Conservation (phyloP, 2,888 invertebrate species). For the Neria commutata region DNA sequence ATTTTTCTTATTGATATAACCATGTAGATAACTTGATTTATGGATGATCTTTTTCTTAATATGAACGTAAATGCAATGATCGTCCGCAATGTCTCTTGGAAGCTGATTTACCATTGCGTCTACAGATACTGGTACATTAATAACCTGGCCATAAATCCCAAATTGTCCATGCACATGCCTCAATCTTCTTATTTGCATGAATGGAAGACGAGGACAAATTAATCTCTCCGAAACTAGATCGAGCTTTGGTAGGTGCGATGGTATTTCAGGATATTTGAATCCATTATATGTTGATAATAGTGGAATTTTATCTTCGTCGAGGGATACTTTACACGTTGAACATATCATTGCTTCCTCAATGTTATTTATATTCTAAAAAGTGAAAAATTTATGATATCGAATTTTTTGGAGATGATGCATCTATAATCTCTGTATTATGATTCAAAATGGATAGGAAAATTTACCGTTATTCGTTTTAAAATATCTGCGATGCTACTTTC, state of each 20-base stretch:
- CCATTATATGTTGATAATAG: conserved; percentile 3
- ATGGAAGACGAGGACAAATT: conserved; percentile 21
- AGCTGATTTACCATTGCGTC: conserved; percentile 50
- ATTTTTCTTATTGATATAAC: conserved; percentile 9
- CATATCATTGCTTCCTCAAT: not conserved
- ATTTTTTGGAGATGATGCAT: too few relatives aligned
- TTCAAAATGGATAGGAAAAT: too few relatives aligned
- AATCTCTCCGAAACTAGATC: conserved; percentile 20
- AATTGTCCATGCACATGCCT: conserved; percentile 32
- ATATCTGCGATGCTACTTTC: not conserved
- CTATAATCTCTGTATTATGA: too few relatives aligned
- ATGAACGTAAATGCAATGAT: conserved; percentile 17
- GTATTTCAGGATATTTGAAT: conserved; percentile 25
- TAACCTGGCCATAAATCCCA: conserved; percentile 57
- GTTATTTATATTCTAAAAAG: too few relatives aligned
- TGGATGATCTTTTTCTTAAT: conserved; percentile 21
- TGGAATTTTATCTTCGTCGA: not conserved
- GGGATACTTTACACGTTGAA: not conserved
- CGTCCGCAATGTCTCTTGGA: conserved; percentile 31
- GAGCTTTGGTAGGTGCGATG: conserved; percentile 10
- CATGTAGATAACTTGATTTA: conserved; percentile 15
- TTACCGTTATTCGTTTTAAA: too few relatives aligned
- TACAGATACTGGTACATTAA: conserved; percentile 54
- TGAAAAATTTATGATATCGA: too few relatives aligned
- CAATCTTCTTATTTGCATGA: conserved; percentile 27